A percentile compares a stretch with the other conserved stretches of the same genome.
Conservation (phyloP, 2,888 invertebrate species). For the Deilephila porcellus region DNA sequence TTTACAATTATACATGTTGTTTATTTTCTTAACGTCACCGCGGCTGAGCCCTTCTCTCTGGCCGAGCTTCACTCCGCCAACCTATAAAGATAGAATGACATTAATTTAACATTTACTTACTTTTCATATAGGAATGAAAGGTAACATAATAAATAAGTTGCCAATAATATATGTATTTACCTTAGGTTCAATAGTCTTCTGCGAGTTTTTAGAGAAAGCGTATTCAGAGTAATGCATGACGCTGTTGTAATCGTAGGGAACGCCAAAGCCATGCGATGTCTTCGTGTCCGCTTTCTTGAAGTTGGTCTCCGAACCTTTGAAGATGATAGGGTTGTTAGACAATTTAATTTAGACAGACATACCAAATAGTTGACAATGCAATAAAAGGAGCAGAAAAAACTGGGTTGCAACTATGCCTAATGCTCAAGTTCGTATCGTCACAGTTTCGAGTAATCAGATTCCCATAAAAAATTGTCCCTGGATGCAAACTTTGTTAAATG, state of each 20-base stretch:
- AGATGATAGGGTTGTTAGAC: not conserved
- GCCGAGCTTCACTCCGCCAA: conserved; percentile 84
- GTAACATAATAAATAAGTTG: too few species aligned
- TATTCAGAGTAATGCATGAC: conserved; percentile 93
- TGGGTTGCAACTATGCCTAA: too few species aligned
- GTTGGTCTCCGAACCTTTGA: conserved; percentile 86
- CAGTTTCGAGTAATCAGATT: too few species aligned
- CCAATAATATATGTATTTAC: conserved; percentile 77
- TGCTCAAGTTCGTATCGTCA: too few species aligned
- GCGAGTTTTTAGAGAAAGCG: conserved; percentile 90
- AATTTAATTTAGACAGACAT: not conserved
- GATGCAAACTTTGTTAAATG: too few species aligned
- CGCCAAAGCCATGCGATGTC: conserved; percentile 86
- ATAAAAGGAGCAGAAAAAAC: too few species aligned
- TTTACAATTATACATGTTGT: conserved; percentile 90
- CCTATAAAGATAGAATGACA: conserved; percentile 47
- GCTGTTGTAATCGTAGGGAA: conserved; percentile 91
- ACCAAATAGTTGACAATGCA: too few species aligned
- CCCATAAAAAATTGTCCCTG: too few species aligned
- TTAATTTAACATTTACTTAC: not conserved
- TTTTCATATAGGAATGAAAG: not conserved
- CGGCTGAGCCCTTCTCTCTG: conserved; percentile 90
- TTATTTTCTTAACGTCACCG: conserved; percentile 89
- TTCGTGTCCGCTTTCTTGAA: conserved; percentile 87
- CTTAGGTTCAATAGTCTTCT: conserved; percentile 89